These are phyloP conservation scores for Ptilonorhynchus violaceus DNA, from an alignment of 2,113 vertebrate species.

Conservation along the genomic window DNA sequence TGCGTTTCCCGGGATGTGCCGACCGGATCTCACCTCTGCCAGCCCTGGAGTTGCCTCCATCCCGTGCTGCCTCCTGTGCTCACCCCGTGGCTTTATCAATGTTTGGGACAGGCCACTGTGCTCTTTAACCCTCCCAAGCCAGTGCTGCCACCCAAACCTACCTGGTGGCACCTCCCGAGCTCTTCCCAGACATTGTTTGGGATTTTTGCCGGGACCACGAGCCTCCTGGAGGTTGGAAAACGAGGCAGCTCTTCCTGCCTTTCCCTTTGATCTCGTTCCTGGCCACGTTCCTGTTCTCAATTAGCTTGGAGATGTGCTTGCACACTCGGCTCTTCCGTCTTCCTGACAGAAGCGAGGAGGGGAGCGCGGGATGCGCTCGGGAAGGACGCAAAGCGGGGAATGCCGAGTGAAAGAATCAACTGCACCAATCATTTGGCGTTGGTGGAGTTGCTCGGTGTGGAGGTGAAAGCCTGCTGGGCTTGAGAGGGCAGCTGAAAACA, in stretches of 20 bases:
- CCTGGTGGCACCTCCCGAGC: background rate
- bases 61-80: background rate
- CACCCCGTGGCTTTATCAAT: background rate
- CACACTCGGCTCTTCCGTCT: background rate
- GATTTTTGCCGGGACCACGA: too few species aligned
- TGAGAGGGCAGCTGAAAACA: background rate
- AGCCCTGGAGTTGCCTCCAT: background rate
- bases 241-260: background rate
- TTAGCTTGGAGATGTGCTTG: background rate
- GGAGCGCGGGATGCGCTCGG: background rate
- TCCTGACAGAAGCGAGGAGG: background rate
- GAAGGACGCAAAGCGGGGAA: background rate
- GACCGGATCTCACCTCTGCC: fast-evolving
- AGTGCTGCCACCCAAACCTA: background rate
- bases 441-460: background rate
- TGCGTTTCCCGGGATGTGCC: background rate
- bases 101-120: background rate
- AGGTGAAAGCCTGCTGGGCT: background rate
- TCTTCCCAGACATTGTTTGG: background rate
- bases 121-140: background rate
- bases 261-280: background rate
- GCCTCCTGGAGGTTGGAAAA: background rate
- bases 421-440: background rate
- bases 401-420: background rate
- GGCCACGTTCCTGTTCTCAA: background rate